Evolutionary conservation across 2,113 vertebrate species (phyloP).

Genomic region (Dasyornis broadbenti): DNA sequence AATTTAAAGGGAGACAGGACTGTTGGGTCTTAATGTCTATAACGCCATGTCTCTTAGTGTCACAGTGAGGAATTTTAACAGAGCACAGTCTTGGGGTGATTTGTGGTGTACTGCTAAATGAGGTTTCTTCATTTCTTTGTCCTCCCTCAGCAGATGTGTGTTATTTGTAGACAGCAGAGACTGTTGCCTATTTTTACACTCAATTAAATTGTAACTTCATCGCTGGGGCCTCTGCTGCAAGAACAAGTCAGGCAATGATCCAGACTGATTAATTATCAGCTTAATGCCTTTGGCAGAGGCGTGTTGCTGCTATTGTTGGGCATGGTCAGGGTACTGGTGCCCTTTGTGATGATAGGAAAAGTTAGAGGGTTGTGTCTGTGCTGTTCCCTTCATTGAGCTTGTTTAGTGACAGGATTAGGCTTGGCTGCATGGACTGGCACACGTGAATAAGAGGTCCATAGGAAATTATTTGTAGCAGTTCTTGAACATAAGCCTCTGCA

Average conservation of each 20-base stretch:
- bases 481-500: background rate
- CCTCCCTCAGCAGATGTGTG: background rate
- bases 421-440: background rate
- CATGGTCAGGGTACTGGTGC: background rate
- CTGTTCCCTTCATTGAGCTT: background rate
- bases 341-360: background rate
- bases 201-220: constrained; percentile 55
- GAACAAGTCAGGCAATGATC: background rate
- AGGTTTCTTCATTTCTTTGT: constrained; percentile 24
- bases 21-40: background rate
- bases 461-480: background rate
- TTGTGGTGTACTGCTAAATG: background rate
- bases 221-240: background rate
- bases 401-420: background rate
- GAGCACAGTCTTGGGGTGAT: background rate
- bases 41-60: fast-evolving
- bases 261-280: constrained; percentile 53
- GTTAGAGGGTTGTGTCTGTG: background rate
- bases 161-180: constrained; percentile 41
- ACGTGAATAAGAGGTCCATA: background rate
- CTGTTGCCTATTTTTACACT: constrained; percentile 50
- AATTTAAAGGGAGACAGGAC: background rate
- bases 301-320: background rate
- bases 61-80: background rate
- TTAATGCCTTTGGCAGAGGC: constrained; percentile 2